These are phyloP conservation scores for Sandelia bainsii DNA, from an alignment of 2,797 vertebrate species.

Conservation along the genomic window DNA sequence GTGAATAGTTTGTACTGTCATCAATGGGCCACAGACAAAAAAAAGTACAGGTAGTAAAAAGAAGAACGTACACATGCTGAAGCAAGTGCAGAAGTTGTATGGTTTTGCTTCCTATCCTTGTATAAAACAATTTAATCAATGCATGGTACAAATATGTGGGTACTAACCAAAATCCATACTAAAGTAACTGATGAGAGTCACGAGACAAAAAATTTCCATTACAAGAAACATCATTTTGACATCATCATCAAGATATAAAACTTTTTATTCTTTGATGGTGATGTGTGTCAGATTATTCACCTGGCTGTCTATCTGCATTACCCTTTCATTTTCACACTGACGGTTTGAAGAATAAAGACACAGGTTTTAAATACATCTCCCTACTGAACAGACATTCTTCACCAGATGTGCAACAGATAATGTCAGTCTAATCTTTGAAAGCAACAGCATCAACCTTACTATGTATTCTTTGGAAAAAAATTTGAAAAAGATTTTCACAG, in stretches of 20 bases:
- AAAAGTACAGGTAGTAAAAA: not conserved
- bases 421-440: conserved; percentile 65
- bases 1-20: not conserved
- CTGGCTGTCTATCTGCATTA: conserved; percentile 75
- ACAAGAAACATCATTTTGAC: conserved; percentile 61
- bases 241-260: conserved; percentile 70
- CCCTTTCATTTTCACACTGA: conserved; percentile 74
- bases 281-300: conserved; percentile 78
- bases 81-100: no score
- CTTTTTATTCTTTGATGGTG: conserved; percentile 74
- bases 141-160: conserved; percentile 24
- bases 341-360: conserved; percentile 80
- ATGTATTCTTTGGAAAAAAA: conserved; percentile 41
- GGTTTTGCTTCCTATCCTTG: conserved; percentile 19
- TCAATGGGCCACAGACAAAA: not conserved
- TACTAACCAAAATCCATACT: conserved; percentile 35
- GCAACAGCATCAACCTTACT: conserved; percentile 61
- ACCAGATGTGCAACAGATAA: conserved; percentile 76
- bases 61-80: not conserved
- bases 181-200: conserved; percentile 42
- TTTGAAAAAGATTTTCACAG: conserved; percentile 30
- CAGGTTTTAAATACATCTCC: conserved; percentile 72
- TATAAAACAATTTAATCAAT: conserved; percentile 29
- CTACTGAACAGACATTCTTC: conserved; percentile 58
- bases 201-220: conserved; percentile 53